Evolutionary conservation across 2,113 vertebrate species (phyloP).

Genomic region (Cichladusa arquata): DNA sequence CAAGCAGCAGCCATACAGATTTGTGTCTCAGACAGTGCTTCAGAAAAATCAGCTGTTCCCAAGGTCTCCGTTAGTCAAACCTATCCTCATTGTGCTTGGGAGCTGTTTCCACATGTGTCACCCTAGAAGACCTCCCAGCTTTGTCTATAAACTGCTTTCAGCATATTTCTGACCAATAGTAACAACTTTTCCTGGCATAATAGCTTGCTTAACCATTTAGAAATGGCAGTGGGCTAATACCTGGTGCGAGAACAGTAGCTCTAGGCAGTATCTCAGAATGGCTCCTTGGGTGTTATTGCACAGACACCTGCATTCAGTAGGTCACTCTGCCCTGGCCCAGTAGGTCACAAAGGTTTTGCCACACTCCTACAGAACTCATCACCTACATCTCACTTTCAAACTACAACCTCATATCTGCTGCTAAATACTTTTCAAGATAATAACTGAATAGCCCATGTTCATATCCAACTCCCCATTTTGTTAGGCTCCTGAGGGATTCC

Average conservation of each 20-base stretch:
- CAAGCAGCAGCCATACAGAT: background rate
- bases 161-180: background rate
- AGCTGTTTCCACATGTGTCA: background rate
- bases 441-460: background rate
- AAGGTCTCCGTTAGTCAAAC: background rate
- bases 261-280: background rate
- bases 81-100: background rate
- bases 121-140: background rate
- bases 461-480: background rate
- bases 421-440: background rate
- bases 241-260: background rate
- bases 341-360: background rate
- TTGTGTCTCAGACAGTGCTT: background rate
- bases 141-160: background rate
- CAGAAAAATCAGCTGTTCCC: background rate
- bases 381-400: background rate
- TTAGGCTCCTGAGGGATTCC: background rate
- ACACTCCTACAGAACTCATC: background rate
- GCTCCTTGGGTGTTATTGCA: rapidly evolving
- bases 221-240: background rate
- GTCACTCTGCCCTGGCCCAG: background rate
- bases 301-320: rapidly evolving
- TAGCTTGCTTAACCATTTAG: background rate
- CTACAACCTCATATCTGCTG: background rate
- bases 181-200: background rate